Base-by-base conservation (phyloP, 2,797 vertebrate genomes). In the Salmo trutta region DNA sequence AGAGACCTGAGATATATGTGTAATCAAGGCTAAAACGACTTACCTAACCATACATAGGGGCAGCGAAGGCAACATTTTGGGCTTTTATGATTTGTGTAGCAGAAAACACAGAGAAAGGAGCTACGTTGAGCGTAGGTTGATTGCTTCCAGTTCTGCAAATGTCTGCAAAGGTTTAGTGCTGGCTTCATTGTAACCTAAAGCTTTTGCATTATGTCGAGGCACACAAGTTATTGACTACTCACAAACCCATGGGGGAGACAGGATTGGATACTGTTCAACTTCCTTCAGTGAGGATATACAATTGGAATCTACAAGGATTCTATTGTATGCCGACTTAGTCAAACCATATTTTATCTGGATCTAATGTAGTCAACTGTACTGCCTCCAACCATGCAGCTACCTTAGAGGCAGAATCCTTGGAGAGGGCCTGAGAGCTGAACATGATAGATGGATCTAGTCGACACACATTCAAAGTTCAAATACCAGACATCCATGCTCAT, bases 71-170 rank as follows among this genome's bases (percentile, higher is more conserved):
- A 62, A 21, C n/a, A 62, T n/a, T 10, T 21, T 6, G 4, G 17
- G 3, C 5, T 54, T 19, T 17, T 54, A 16, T 54, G 41, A 47
- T 47, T 47, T 47, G 41, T 12, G 41, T 14, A 14, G 2, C 41
- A 47, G 84, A 83, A 83, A 68, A 54, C 47, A 71, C 33, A n/a
- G 8, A 21, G 36, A 70, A 41, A 70, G 36, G 36, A 71, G 41
- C n/a, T 47, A 41, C n/a, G 19, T 52, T 21, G 21, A 54, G 21
- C 10, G 7, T 53, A 15, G 2, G 4, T 27, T 27, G 16, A 41
- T 65, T 77, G 2, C 8, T 14, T 53, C 41, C 27, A 51, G 36
- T 21, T 67, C 51, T 70, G 62, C 47, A 41, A 56, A 21, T 47
- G 21, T 65, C 29, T 59, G 10, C 5, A 21, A 29, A 75, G 19